Percentiles rank a stretch among this genome's conserved stretches.
phyloP scores from a whole-genome alignment of 1,140 invertebrate genomes.

The Sycophaga agraensis region DNA sequence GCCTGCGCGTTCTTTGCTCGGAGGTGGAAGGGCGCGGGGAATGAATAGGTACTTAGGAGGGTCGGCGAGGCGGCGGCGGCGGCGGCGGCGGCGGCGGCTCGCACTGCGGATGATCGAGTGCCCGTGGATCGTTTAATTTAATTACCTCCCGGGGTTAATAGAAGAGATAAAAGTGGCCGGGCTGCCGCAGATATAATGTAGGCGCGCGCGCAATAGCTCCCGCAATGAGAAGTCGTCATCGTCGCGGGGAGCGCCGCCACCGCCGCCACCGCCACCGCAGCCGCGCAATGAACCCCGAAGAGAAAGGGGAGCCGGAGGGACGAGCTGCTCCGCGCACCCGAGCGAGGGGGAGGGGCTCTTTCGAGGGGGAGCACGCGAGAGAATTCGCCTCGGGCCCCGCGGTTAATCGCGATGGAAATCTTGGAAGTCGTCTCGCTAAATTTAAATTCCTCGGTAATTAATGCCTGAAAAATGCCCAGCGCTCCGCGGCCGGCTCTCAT shows the following conservation, averaged over 20 bases:
- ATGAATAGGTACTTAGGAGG: constrained; percentile 51
- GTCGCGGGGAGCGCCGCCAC: too few relatives aligned
- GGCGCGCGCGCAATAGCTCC: background rate
- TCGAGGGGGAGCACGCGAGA: constrained; percentile 4
- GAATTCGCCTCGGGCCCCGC: constrained; percentile 13
- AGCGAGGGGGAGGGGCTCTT: background rate
- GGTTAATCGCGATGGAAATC: constrained; percentile 21
- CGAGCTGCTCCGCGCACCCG: background rate
- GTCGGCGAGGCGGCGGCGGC: too few relatives aligned
- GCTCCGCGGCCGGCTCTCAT: background rate
- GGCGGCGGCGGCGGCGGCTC: background rate
- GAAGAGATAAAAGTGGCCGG: constrained; percentile 52
- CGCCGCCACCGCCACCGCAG: too few relatives aligned
- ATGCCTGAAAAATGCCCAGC: constrained; percentile 13
- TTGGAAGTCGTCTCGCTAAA: constrained; percentile 23
- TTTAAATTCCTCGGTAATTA: constrained; percentile 25
- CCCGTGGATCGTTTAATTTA: constrained; percentile 57
- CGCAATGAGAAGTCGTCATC: too few relatives aligned
- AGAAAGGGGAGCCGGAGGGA: too few relatives aligned
- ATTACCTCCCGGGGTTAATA: constrained; percentile 55
- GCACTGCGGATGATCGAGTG: constrained; percentile 49
- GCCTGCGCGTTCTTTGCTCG: too few relatives aligned
- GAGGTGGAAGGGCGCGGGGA: constrained; percentile 38
- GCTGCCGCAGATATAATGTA: constrained; percentile 27
- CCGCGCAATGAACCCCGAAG: too few relatives aligned